A percentile compares a stretch with the other conserved stretches of the same genome.
phyloP scores from a whole-genome alignment of 2,113 vertebrate species.

The Epinephelus lanceolatus region DNA sequence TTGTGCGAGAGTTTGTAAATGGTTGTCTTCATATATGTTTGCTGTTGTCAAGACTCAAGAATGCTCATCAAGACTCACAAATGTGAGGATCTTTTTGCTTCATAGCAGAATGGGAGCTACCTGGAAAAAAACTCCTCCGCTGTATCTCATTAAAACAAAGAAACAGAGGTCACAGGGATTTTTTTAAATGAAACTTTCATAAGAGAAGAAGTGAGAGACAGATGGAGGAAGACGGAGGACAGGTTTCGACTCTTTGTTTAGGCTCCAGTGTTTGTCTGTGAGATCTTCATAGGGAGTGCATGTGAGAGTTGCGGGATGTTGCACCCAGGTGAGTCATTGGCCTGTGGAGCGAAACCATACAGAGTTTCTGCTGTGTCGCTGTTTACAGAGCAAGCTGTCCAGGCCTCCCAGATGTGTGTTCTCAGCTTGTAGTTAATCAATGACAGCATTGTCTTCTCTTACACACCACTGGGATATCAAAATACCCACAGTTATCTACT shows the following conservation, averaged over 20 bases:
- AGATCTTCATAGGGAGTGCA: constrained; percentile 6
- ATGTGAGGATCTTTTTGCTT: neutral
- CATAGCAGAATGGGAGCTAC: neutral
- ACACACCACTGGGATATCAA: constrained; percentile 10
- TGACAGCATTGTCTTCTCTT: constrained; percentile 47
- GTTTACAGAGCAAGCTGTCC: constrained; percentile 56
- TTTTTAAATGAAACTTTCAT: neutral
- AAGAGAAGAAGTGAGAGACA: constrained; percentile 12
- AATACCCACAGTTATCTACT: neutral
- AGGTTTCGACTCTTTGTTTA: constrained; percentile 41
- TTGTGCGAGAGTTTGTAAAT: no score
- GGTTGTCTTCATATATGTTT: no score
- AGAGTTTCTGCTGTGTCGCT: constrained; percentile 45
- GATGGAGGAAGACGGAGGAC: constrained; percentile 9
- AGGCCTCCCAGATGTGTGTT: constrained; percentile 58
- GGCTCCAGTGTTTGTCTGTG: constrained; percentile 33
- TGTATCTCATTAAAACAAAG: neutral
- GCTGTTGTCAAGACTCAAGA: no score
- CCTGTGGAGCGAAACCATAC: constrained; percentile 51
- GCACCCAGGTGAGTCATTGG: constrained; percentile 74
- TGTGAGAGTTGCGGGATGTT: constrained; percentile 33
- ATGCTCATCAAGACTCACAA: no score
- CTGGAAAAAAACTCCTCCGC: neutral
- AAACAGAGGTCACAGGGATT: neutral
- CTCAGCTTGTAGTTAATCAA: constrained; percentile 70